These are phyloP conservation scores for Brenthis hecate DNA, from an alignment of 2,888 invertebrate species.

Conservation along the genomic window DNA sequence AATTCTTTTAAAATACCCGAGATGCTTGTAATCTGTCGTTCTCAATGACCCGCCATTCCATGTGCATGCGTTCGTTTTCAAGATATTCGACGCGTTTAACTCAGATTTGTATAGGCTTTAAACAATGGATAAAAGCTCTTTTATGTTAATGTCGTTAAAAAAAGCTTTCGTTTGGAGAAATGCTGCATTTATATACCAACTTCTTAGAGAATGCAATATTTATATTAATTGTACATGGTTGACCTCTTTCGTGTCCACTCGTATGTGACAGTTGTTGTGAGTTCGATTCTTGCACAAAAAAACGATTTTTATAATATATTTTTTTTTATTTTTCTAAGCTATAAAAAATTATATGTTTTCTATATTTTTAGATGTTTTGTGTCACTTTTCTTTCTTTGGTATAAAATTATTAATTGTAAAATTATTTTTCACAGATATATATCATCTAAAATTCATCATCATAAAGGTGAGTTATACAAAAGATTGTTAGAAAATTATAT, in stretches of 20 bases:
- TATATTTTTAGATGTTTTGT: background rate
- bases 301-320: no score
- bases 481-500: background rate
- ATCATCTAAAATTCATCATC: slow-evolving; percentile 3
- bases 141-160: slow-evolving; percentile 28
- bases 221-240: background rate
- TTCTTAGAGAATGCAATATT: background rate
- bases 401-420: slow-evolving; percentile 1
- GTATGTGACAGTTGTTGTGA: no score
- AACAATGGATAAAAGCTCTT: slow-evolving; percentile 16
- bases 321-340: no score
- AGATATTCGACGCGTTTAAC: slow-evolving; percentile 28
- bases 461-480: slow-evolving; percentile 7
- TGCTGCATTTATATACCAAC: background rate
- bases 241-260: no score
- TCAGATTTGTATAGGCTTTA: slow-evolving; percentile 5
- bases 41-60: slow-evolving; percentile 35
- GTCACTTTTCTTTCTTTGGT: background rate
- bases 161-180: background rate
- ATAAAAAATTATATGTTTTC: background rate
- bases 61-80: slow-evolving; percentile 24
- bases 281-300: no score
- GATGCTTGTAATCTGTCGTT: slow-evolving; percentile 48
- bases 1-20: slow-evolving; percentile 58
- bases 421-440: slow-evolving; percentile 13